phyloP scores from a whole-genome alignment of 2,888 invertebrate genomes.

The Xestia sexstrigata region DNA sequence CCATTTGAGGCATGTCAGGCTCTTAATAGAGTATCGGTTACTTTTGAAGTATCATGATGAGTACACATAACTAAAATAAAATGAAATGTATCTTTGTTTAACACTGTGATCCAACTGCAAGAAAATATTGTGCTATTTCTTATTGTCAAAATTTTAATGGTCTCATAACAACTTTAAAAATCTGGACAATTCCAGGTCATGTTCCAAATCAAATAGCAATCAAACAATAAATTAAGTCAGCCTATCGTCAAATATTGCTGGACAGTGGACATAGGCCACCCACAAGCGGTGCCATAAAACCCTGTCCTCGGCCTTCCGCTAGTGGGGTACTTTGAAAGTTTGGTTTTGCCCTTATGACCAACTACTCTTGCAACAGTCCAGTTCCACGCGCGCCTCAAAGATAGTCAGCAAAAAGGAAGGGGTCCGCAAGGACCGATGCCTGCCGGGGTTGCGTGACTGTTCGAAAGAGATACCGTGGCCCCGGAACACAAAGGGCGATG shows the following conservation, averaged over 20 bases:
- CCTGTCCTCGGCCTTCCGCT: background rate
- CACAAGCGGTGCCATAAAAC: background rate
- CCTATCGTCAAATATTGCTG: background rate
- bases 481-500: too few species aligned
- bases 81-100: background rate
- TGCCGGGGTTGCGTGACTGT: too few species aligned
- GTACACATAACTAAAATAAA: background rate
- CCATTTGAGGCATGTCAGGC: too few species aligned
- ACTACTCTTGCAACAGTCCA: too few species aligned
- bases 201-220: background rate
- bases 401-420: too few species aligned
- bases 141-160: background rate
- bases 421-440: too few species aligned
- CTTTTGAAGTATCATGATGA: background rate
- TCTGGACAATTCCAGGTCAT: background rate
- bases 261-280: background rate
- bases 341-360: too few species aligned
- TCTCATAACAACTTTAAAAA: background rate
- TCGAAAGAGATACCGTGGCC: too few species aligned
- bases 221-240: background rate
- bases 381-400: too few species aligned
- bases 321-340: too few species aligned
- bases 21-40: slow-evolving; percentile 11
- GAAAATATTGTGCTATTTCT: background rate
- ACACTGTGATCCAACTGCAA: background rate